Base-by-base conservation (phyloP, 2,797 vertebrate species). In the Chrosomus eos region DNA sequence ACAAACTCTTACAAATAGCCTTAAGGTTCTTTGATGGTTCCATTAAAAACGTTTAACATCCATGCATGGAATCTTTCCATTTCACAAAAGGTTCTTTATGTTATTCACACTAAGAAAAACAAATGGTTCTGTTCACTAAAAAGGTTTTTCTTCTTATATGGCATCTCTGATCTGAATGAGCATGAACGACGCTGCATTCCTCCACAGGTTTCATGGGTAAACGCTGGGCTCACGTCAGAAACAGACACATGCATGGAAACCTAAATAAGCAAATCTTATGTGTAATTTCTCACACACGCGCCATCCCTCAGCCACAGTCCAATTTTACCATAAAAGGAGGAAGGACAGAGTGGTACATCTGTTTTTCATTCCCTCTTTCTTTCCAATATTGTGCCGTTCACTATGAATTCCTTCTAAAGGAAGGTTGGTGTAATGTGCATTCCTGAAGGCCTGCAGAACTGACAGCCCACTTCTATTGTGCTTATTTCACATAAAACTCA, bases 321-420 rank as follows among this genome's bases (percentile, higher is more conserved):
- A 66, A 21, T 70, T 84, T 88, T 55, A 78, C 84, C 58, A 80
- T 88, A 81, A 82, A 87, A 82, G 87, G 67, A 80, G 60, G n/a
- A 60, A 23, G 23, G 28, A 43, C 51, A 8, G 55, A 86, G 67
- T 36, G 80, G 9, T 76, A 80, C 89, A 90, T 90, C 87, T 89
- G 88, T 84, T 90, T 82, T 80, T 62, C 81, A 89, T 87, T 84
- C 60, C 38, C 31, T 79, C 43, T 80, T 31, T 68, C 79, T 76
- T 48, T 77, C 74, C 62, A 73, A 70, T 66, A 78, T 84, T 67
- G 64, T 68, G 72, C 77, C 36, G 23, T 75, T 74, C 75, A 58
- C 80, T 81, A 83, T 80, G 88, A 81, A 88, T 87, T 89, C 87
- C 86, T 88, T 82, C 81, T 83, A 53, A 88, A 87, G 84, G 80